Evolutionary conservation across 2,797 vertebrate genomes (phyloP), one percentile per base, ranked within the genome.

Genomic region (Takifugu rubripes): DNA sequence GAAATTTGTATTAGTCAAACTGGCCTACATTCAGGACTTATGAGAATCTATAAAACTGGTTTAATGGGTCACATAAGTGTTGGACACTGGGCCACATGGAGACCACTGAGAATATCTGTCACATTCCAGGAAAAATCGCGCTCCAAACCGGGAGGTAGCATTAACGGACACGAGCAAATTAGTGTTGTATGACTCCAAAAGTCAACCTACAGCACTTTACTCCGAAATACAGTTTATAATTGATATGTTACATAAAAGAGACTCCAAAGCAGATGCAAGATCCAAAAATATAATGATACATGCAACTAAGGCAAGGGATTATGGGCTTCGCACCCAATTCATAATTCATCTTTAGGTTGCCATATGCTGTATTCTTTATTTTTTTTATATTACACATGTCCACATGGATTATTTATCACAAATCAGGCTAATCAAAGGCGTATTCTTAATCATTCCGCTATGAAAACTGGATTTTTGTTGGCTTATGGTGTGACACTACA

Each of bases 261-360:
- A 11, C 5, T 2, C 33, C 33, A 12, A 40, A 40, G 36, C 36
- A 40, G 9, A 40, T 3, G 3, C 36, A 11, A 40, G 36, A 54
- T 54, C 57, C 61, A 61, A 66, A 56, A 61, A 72, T 64, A 72
- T 25, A 55, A 58, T 63, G 68, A 49, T 15, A 49, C 82, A 73
- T 51, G 43, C 59, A 56, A 66, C 66, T 60, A 58, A 66, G 55
- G 64, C 56, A 63, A 53, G 84, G 84, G 56, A 61, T 49, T 66
- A 25, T 61, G 65, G 81, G 68, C 71, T 31, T 72, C 65, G 65
- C 55, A 29, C 67, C 71, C 68, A 69, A 80, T 75, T 76, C 68
- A 81, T 77, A 79, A 85, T 80, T 83, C 80, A 87, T 82, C 77
- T 82, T 53, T 54, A 78, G 29, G 66, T 64, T 21, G 59, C 81